Percentiles rank a stretch among this genome's conserved stretches.
These are phyloP conservation scores for Suillia variegata DNA, from an alignment of 2,888 invertebrate genomes.

Conservation along the genomic window DNA sequence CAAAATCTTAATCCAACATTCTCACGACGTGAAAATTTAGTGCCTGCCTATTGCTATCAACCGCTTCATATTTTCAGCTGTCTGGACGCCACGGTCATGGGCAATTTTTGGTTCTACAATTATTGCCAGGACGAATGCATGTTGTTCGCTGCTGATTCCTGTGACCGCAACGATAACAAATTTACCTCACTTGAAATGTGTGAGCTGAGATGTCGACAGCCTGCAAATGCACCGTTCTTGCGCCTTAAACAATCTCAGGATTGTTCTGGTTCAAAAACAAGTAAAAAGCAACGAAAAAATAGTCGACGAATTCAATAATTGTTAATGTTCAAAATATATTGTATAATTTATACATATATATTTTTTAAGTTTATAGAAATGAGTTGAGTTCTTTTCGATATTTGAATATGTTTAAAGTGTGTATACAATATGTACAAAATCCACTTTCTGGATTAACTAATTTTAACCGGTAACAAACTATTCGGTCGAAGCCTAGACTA, in stretches of 20 bases:
- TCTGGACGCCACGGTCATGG: conserved; percentile 54
- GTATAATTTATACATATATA: too few relatives aligned
- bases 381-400: too few relatives aligned
- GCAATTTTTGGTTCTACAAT: conserved; percentile 52
- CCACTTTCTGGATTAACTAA: too few relatives aligned
- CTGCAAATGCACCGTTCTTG: conserved; percentile 23
- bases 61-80: conserved; percentile 36
- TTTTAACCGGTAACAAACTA: too few relatives aligned
- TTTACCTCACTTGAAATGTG: conserved; percentile 44
- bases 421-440: too few relatives aligned
- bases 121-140: conserved; percentile 49
- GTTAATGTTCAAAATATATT: not conserved
- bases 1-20: too few relatives aligned
- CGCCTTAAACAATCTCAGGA: conserved; percentile 27
- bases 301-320: conserved; percentile 13
- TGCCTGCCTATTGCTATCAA: conserved; percentile 38
- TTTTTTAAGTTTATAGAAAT: too few relatives aligned
- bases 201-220: conserved; percentile 36
- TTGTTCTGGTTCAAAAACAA: too few relatives aligned
- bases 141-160: conserved; percentile 44
- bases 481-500: too few relatives aligned
- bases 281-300: not conserved
- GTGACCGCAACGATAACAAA: conserved; percentile 49
- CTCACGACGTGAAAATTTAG: not conserved
- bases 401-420: too few relatives aligned